Conservation (phyloP, 2,888 invertebrate genomes). For the Drosophila antonietae region DNA sequence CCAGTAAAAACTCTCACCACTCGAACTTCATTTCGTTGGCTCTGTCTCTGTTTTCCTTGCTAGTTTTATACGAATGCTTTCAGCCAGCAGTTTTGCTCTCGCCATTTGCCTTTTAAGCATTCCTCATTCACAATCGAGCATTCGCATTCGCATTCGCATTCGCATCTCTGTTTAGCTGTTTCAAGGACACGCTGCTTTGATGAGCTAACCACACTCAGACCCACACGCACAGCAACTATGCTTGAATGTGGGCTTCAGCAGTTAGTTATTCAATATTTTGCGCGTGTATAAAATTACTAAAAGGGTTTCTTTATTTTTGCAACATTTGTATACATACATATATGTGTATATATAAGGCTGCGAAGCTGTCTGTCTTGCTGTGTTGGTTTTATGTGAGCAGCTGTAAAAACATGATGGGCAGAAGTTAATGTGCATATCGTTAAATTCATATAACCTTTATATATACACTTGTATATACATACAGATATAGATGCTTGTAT, state of each 20-base stretch:
- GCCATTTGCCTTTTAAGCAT: conserved; percentile 39
- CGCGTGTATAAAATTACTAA: conserved; percentile 64
- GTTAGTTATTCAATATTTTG: conserved; percentile 61
- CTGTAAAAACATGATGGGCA: conserved; percentile 47
- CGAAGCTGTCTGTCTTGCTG: not conserved
- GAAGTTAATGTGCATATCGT: conserved; percentile 37
- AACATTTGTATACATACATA: conserved; percentile 1
- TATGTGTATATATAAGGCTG: conserved; percentile 2
- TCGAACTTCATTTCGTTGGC: conserved; percentile 7
- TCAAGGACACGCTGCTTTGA: conserved; percentile 56
- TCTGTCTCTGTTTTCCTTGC: conserved; percentile 17
- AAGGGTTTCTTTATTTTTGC: conserved; percentile 50
- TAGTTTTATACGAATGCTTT: conserved; percentile 31
- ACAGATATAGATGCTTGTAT: too few relatives aligned
- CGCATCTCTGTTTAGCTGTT: conserved; percentile 48
- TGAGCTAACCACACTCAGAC: conserved; percentile 29
- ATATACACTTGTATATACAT: too few relatives aligned
- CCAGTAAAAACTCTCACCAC: conserved; percentile 10
- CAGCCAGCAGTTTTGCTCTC: conserved; percentile 34
- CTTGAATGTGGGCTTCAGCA: conserved; percentile 25
- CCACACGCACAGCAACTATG: conserved; percentile 9
- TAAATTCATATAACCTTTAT: conserved; percentile 29
- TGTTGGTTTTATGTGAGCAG: conserved; percentile 29
- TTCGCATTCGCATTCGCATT: conserved; percentile 36
- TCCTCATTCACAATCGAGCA: conserved; percentile 37